phyloP scores from a whole-genome alignment of 2,113 vertebrate species.

The Pollimyrus isidori region DNA sequence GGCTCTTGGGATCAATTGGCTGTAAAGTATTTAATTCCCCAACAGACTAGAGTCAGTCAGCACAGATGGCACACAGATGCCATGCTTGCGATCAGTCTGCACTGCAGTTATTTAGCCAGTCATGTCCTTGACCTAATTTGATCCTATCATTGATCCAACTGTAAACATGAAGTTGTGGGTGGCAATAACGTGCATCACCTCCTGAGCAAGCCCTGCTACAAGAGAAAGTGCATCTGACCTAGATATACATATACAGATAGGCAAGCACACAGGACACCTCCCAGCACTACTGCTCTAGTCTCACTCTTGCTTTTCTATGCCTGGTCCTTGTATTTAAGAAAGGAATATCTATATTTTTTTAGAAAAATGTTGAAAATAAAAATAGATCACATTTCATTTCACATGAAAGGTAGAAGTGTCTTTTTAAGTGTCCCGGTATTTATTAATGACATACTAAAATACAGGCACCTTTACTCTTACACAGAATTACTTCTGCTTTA shows the following conservation, averaged over 20 bases:
- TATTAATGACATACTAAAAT: background rate
- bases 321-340: conserved; percentile 26
- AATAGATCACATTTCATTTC: background rate
- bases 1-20: background rate
- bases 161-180: background rate
- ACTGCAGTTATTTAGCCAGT: background rate
- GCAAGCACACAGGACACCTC: background rate
- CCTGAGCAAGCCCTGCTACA: background rate
- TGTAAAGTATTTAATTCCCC: background rate
- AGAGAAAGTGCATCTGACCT: background rate
- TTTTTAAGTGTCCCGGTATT: background rate
- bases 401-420: background rate
- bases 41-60: background rate
- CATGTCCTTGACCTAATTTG: background rate
- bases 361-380: conserved; percentile 14
- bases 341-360: conserved; percentile 25
- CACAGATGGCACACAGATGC: background rate
- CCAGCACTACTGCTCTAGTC: background rate
- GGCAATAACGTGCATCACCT: background rate
- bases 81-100: background rate
- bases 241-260: background rate
- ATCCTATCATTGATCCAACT: background rate
- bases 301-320: background rate
- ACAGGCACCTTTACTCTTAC: background rate
- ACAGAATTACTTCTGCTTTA: background rate